Evolutionary conservation across 2,113 vertebrate genomes (phyloP), one percentile per base, ranked within the genome.

Genomic region (Lethenteron camtschaticum): DNA sequence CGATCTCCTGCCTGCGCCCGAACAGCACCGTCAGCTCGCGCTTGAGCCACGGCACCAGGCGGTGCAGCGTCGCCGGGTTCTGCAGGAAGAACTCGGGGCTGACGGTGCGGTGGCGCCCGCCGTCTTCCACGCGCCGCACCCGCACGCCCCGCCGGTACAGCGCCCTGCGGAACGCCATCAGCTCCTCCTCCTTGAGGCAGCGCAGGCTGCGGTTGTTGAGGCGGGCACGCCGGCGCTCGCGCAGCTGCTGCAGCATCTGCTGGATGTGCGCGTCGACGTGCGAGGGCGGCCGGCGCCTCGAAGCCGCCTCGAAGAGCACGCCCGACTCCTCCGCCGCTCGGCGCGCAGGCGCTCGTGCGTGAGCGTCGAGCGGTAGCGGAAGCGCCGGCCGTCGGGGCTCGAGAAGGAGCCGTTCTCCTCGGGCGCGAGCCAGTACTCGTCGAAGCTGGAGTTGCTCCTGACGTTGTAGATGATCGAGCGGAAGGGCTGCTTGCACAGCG

Each of bases 41-140:
- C 20, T 66, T 66, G n/a, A 66, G 8, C 63, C 63, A 66, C 14
- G 63, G 63, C 63, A 66, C 63, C n/a, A 66, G 8, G 10, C 63
- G 63, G 20, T 66, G 63, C 9, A 66, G 63, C 14, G 14, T 16
- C 20, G 63, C 63, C 20, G 63, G 63, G 63, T 66, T 66, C 20
- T 11, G 63, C 10, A 8, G 63, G 20, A 66, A 66, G 10, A 66
- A 66, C 9, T 66, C 63, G n/a, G 63, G 14, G 20, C 14, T 16
- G n/a, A 11, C 63, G 9, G n/a, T 10, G 14, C 63, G n/a, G 10
- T 11, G 20, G 8, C 63, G 63, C 9, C 63, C 63, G 20, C 63
- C 63, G 20, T 66, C 63, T 66, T 66, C 63, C 63, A 66, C 63
- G n/a, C 63, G 63, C 20, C 10, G n/a, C n/a, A 66, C 63, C 63